Percentiles rank a stretch among this genome's conserved stretches.
Evolutionary conservation across 2,888 invertebrate genomes (phyloP).

Genomic region (Oithona nana): DNA sequence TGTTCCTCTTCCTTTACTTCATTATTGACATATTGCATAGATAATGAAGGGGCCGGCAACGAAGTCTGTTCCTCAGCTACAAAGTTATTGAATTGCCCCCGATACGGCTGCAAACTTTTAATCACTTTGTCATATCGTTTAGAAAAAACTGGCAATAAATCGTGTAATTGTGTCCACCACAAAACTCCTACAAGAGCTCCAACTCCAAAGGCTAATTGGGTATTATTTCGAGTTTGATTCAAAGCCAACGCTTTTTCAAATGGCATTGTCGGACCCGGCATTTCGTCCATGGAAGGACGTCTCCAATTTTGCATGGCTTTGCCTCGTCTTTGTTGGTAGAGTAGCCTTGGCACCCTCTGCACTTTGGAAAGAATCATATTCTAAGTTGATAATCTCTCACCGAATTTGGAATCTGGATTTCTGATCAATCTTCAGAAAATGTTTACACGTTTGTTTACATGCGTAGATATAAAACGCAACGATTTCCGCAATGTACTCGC

Average conservation of each 20-base stretch:
- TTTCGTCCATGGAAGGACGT: not conserved
- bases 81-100: no score
- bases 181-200: not conserved
- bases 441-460: no score
- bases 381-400: no score
- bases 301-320: not conserved
- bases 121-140: not conserved
- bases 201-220: not conserved
- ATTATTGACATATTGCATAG: not conserved
- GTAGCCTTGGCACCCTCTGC: not conserved
- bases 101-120: not conserved
- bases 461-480: no score
- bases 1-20: not conserved
- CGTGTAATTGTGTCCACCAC: not conserved
- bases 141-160: not conserved
- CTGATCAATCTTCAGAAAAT: no score
- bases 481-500: no score
- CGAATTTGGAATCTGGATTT: no score
- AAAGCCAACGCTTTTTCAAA: not conserved
- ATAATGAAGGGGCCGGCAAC: not conserved
- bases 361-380: no score
- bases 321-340: not conserved
- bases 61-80: not conserved
- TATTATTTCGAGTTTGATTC: not conserved
- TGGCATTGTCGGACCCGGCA: not conserved